These are phyloP conservation scores for Drosophila varians DNA, from an alignment of 1,140 invertebrate genomes.

Conservation along the genomic window DNA sequence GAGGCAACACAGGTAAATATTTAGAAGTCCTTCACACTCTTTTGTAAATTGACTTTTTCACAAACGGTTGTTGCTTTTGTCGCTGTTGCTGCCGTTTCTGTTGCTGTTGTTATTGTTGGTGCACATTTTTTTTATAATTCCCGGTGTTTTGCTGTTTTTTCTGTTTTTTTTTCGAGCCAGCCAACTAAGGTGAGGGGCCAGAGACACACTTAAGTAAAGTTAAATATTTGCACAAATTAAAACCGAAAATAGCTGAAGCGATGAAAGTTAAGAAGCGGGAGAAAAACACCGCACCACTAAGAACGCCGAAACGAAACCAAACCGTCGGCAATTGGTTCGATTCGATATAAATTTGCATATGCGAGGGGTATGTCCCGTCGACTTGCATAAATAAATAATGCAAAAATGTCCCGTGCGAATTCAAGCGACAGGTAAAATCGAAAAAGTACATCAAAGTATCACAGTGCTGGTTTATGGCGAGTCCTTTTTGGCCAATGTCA, in stretches of 20 bases:
- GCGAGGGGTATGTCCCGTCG: constrained; percentile 2
- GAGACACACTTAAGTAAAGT: constrained; percentile 68
- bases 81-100: constrained; percentile 22
- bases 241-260: constrained; percentile 68
- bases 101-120: constrained; percentile 24
- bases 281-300: constrained; percentile 8
- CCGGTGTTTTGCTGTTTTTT: constrained; percentile 11
- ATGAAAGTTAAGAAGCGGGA: constrained; percentile 40
- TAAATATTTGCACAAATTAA: constrained; percentile 80
- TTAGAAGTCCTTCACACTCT: constrained; percentile 69
- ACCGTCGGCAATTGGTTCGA: constrained; percentile 50
- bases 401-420: constrained; percentile 17
- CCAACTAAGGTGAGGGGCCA: constrained; percentile 39
- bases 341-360: constrained; percentile 38
- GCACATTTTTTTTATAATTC: constrained; percentile 56
- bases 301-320: constrained; percentile 11
- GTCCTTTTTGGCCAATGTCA: constrained; percentile 15
- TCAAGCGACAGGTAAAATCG: neutral
- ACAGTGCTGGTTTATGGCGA: constrained; percentile 42
- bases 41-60: constrained; percentile 60
- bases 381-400: constrained; percentile 65
- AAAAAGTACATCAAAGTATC: constrained; percentile 37
- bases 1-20: constrained; percentile 55
- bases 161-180: constrained; percentile 15
- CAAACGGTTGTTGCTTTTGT: constrained; percentile 48